These are phyloP conservation scores for Dolichoris vasculosae DNA, from an alignment of 1,140 invertebrate genomes.

Conservation along the genomic window DNA sequence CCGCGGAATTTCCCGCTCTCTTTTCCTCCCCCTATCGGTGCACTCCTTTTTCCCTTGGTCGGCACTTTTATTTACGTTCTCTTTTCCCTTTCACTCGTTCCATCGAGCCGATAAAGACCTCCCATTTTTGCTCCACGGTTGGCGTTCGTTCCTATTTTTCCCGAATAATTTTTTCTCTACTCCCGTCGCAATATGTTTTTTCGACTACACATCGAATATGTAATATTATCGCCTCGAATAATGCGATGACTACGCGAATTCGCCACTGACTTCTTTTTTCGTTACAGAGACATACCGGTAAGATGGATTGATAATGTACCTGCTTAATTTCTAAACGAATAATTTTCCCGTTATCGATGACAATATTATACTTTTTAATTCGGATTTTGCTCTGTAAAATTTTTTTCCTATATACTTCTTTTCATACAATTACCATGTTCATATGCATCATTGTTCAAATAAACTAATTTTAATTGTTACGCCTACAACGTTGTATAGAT, in stretches of 20 bases:
- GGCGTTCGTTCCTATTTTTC: not conserved
- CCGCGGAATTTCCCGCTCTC: slow-evolving; percentile 35
- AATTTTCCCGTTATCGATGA: too few relatives aligned
- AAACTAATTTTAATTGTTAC: too few relatives aligned
- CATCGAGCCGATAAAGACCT: not conserved
- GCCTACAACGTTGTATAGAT: too few relatives aligned
- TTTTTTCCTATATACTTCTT: too few relatives aligned
- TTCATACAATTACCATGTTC: too few relatives aligned
- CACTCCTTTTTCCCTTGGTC: slow-evolving; percentile 21
- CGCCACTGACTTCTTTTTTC: not conserved
- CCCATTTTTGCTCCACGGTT: not conserved
- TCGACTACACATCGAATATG: not conserved
- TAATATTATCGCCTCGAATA: not conserved
- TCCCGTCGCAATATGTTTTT: not conserved
- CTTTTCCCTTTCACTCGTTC: not conserved
- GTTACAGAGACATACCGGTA: too few relatives aligned
- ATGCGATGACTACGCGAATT: not conserved
- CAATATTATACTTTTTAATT: too few relatives aligned
- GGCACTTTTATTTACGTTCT: slow-evolving; percentile 1
- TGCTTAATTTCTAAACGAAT: too few relatives aligned
- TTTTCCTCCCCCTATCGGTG: slow-evolving; percentile 30
- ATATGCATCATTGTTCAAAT: too few relatives aligned
- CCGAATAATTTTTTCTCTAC: not conserved
- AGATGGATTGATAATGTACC: too few relatives aligned
- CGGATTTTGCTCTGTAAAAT: too few relatives aligned